phyloP scores from a whole-genome alignment of 2,113 vertebrate genomes.

The Leucosticte australis region DNA sequence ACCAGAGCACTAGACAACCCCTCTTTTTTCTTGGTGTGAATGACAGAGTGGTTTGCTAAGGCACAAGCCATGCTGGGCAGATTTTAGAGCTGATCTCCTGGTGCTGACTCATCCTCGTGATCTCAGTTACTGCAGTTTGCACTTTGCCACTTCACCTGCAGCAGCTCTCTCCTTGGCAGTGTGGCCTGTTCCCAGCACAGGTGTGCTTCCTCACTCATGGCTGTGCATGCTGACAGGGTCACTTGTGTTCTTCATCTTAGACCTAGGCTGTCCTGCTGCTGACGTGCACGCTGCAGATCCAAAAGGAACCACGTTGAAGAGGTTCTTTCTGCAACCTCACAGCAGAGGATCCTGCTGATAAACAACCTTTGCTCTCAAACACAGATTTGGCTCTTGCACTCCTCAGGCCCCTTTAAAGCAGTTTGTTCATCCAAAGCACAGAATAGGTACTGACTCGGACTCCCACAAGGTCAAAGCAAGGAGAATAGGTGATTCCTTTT shows the following conservation, averaged over 20 bases:
- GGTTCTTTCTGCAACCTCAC: not conserved
- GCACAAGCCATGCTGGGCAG: rapidly evolving
- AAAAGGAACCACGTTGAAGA: not conserved
- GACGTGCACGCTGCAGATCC: not conserved
- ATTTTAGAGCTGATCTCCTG: not conserved
- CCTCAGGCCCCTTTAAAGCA: not conserved
- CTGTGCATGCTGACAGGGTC: rapidly evolving
- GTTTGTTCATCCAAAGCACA: not conserved
- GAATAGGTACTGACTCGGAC: not conserved
- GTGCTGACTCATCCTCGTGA: not conserved
- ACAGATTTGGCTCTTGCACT: not conserved
- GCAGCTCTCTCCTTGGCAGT: not conserved
- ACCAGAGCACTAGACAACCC: not conserved
- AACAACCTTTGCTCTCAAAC: not conserved
- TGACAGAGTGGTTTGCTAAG: not conserved
- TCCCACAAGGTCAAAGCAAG: not conserved
- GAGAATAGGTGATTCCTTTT: not conserved
- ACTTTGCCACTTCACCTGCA: not conserved
- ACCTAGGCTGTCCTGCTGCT: not conserved
- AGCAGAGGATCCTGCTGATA: not conserved
- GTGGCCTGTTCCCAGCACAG: not conserved
- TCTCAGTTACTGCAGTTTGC: not conserved
- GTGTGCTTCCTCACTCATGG: rapidly evolving
- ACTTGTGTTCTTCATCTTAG: not conserved
- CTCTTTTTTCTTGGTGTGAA: not conserved